A percentile compares a stretch with the other conserved stretches of the same genome.
Conservation (phyloP, 2,113 vertebrate genomes). For the Larimichthys crocea region DNA sequence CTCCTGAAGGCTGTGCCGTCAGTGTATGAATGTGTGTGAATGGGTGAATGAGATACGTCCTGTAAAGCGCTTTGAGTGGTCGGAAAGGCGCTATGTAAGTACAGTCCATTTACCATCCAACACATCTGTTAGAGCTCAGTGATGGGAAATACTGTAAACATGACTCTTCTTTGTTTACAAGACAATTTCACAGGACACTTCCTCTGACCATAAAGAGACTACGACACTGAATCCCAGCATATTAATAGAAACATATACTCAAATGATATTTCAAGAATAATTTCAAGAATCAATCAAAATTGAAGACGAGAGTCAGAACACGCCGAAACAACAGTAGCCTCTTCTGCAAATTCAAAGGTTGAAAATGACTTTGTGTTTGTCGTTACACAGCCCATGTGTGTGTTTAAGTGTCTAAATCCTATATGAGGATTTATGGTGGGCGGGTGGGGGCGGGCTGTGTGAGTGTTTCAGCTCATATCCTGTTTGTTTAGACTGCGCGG, state of each 20-base stretch:
- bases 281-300: neutral
- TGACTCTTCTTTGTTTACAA: too few relatives aligned
- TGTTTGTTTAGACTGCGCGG: slow-evolving; percentile 76
- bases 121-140: too few relatives aligned
- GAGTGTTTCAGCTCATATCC: slow-evolving; percentile 58
- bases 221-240: neutral
- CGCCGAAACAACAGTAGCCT: neutral
- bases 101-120: too few relatives aligned
- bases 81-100: too few relatives aligned
- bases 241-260: neutral
- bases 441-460: slow-evolving; percentile 21
- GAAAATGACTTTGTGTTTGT: slow-evolving; percentile 27
- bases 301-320: neutral
- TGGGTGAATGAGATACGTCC: too few relatives aligned
- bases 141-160: too few relatives aligned
- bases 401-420: slow-evolving; percentile 42
- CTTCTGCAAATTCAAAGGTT: slow-evolving; percentile 14
- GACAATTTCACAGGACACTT: too few relatives aligned
- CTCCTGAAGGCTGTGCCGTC: too few relatives aligned
- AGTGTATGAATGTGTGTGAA: too few relatives aligned
- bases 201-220: neutral
- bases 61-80: too few relatives aligned
- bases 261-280: neutral
- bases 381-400: slow-evolving; percentile 16
- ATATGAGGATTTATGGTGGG: slow-evolving; percentile 43